Evolutionary conservation across 2,888 invertebrate genomes (phyloP).

Genomic region (Synergus itoensis): DNA sequence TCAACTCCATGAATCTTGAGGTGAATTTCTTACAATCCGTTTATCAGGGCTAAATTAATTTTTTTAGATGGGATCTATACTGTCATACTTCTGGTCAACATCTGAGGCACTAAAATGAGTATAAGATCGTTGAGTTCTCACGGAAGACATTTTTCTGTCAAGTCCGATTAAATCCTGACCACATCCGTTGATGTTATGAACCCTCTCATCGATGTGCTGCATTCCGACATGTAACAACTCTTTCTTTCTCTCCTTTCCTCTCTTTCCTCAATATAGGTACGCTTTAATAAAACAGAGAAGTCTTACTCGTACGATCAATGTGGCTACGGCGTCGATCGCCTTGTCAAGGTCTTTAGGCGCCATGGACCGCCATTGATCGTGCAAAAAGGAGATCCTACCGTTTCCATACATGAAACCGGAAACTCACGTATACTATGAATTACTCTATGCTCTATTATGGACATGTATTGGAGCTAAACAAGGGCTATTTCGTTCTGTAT

Average conservation of each 20-base stretch:
- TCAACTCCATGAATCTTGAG: background rate
- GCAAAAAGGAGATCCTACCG: background rate
- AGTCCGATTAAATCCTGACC: constrained; percentile 75
- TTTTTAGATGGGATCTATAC: too few relatives aligned
- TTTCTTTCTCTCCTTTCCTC: constrained; percentile 61
- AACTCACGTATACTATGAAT: constrained; percentile 13
- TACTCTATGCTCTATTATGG: background rate
- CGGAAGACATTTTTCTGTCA: constrained; percentile 75
- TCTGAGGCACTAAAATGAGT: background rate
- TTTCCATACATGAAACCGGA: constrained; percentile 15
- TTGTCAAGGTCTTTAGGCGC: constrained; percentile 70
- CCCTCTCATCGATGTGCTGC: constrained; percentile 64
- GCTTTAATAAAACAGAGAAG: constrained; percentile 56
- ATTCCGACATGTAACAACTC: constrained; percentile 71
- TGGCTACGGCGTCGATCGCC: constrained; percentile 55
- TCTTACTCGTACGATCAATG: constrained; percentile 58
- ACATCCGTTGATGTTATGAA: constrained; percentile 75
- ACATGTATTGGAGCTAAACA: too few relatives aligned
- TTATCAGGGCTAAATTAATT: too few relatives aligned
- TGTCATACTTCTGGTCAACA: too few relatives aligned
- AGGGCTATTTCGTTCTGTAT: too few relatives aligned
- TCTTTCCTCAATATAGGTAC: constrained; percentile 53
- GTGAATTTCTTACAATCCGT: background rate
- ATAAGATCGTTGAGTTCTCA: constrained; percentile 67
- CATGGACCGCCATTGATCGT: constrained; percentile 55